phyloP scores from a whole-genome alignment of 2,113 vertebrate species.

The Oncorhynchus clarkii region DNA sequence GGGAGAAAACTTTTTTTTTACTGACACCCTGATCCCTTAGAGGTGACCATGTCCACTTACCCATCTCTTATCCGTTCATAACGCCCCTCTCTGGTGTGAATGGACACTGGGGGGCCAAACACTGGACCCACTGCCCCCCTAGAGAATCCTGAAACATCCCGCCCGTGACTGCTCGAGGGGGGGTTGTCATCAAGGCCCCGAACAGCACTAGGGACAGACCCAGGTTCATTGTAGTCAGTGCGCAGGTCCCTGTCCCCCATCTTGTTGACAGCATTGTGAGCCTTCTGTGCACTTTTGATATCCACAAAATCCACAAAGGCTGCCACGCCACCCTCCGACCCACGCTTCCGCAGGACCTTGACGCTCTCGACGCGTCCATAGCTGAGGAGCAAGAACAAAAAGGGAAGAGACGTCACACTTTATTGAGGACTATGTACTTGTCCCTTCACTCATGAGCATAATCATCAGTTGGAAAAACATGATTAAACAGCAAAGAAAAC shows the following conservation, averaged over 20 bases:
- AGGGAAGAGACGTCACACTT: background rate
- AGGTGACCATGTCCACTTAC: conserved; percentile 82
- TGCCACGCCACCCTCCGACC: conserved; percentile 96
- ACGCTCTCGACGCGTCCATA: conserved; percentile 99
- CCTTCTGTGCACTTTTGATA: conserved; percentile 99
- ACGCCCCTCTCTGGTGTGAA: conserved; percentile 99
- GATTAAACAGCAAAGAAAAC: too few relatives aligned
- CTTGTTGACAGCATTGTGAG: conserved; percentile 99
- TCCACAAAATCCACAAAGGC: conserved; percentile 99
- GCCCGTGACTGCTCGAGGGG: conserved; percentile 95
- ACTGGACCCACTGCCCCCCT: conserved; percentile 94
- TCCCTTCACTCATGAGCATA: background rate
- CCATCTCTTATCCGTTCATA: conserved; percentile 92
- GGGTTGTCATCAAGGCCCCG: conserved; percentile 97
- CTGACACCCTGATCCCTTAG: conserved; percentile 68
- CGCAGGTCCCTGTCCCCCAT: conserved; percentile 99
- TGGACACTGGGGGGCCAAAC: conserved; percentile 93
- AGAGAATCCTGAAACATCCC: conserved; percentile 99
- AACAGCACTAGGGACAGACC: conserved; percentile 96
- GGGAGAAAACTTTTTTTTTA: conserved; percentile 53
- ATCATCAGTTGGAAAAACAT: too few relatives aligned
- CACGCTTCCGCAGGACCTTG: conserved; percentile 97
- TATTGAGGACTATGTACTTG: background rate
- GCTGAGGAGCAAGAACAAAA: conserved; percentile 64
- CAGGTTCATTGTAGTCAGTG: conserved; percentile 99